Evolutionary conservation across 2,888 invertebrate species (phyloP), one percentile per base, ranked within the genome.

Genomic region (Parelbella ahira): DNA sequence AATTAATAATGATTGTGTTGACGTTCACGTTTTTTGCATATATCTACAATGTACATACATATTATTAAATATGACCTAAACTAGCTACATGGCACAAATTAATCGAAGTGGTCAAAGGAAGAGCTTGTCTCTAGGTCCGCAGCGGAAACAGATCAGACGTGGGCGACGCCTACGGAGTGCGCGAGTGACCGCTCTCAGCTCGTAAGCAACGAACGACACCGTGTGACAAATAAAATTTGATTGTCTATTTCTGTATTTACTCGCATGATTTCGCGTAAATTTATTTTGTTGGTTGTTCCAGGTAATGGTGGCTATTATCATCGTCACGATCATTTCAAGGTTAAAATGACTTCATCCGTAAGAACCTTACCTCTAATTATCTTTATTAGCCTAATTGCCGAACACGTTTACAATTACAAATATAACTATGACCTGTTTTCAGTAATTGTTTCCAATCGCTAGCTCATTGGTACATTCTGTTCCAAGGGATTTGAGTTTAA

Each of bases 121-220:
- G 57, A 66, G 56, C 60, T 56, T 63, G 66, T 67, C 60, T 68
- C 58, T 50, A 59, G 63, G 64, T 71, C 56, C 60, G 51, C 68
- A 69, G 60, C 80, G 81, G 81, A 81, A 79, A 75, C 63, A 68
- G 67, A 64, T 53, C 58, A 63, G 58, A 70, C 75, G 82, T 86
- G 81, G 83, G 83, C 72, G 78, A 72, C 73, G 75, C 79, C 78
- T 74, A 74, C 80, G 60, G 58, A 51, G 56, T 55, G 63, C 60
- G 60, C 65, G 65, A 70, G 59, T 74, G 78, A 73, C 80, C 80
- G 68, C 67, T 69, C 72, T 58, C 62, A 48, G 61, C 60, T 53
- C 37, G 10, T 11, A 21, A 23, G 9, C 11, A 10, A 6, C 32
- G 4, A 10, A 30, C 32, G 32, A 20, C 57, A 57, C 56, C 50